Conservation (phyloP, 2,113 vertebrate genomes). For the Gila orcuttii region DNA sequence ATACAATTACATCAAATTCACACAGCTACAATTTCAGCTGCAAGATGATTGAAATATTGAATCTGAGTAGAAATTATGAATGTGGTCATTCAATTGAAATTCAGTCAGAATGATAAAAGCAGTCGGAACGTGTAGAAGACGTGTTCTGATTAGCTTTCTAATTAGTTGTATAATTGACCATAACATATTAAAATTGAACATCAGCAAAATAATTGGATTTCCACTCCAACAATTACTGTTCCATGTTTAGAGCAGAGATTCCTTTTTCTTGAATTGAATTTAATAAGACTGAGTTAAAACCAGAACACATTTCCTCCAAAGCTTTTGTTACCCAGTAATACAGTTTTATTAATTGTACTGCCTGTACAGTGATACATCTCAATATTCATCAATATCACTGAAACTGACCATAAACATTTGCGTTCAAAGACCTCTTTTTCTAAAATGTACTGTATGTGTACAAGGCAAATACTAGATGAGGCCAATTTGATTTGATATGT, state of each 20-base stretch:
- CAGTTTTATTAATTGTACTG: not conserved
- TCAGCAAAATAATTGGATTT: slow-evolving; percentile 46
- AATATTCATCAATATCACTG: not conserved
- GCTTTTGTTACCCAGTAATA: not conserved
- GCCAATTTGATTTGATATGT: not conserved
- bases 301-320: not conserved
- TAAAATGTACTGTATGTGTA: not conserved
- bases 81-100: slow-evolving; percentile 32
- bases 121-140: slow-evolving; percentile 12
- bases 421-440: not conserved
- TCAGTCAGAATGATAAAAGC: slow-evolving; percentile 27
- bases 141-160: slow-evolving; percentile 34
- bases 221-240: slow-evolving; percentile 48
- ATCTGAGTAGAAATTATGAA: slow-evolving; percentile 5
- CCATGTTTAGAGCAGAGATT: slow-evolving; percentile 13
- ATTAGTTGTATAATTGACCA: slow-evolving; percentile 56
- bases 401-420: not conserved
- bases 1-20: not conserved
- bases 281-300: slow-evolving; percentile 1
- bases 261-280: slow-evolving; percentile 17
- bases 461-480: not conserved
- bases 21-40: slow-evolving; percentile 2
- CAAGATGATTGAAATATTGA: not conserved
- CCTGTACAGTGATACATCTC: not conserved
- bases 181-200: slow-evolving; percentile 53